Evolutionary conservation across 2,888 invertebrate species (phyloP), one percentile per base, ranked within the genome.

Genomic region (Zygothrica quintamaculata): DNA sequence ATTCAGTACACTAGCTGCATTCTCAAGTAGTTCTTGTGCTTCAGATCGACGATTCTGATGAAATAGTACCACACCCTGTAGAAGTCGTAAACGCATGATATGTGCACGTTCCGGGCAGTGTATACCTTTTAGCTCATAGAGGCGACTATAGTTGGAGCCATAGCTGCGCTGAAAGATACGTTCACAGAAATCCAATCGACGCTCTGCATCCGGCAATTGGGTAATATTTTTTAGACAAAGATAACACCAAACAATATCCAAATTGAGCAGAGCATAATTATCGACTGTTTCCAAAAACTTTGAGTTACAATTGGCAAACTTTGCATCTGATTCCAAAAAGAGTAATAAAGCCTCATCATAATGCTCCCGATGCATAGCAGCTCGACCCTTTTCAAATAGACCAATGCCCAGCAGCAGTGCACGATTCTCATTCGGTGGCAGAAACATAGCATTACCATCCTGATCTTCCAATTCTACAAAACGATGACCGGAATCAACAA

Each of bases 221-320:
- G 93, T 92, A 16, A 96, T 92, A 86, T 89, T 94, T 93, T 90
- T 90, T 34, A 97, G 92, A 81, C 94, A 94, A 43, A 96, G 92
- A 91, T 97, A 97, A 89, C 96, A 96, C 97, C 97, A 97, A 8
- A 96, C 94, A 70, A 97, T 95, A 90, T 97, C 97, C 84, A 97
- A 91, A 91, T 96, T 96, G 16, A 97, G 92, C 1, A 96, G 92
- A 0, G 95, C 97, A 91, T 95, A 96, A 90, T 97, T 97, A 91
- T 97, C 97, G 6, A 96, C 96, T 0, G 93, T 90, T 52, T 94
- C 92, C 31, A 97, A 91, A 47, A 90, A 87, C 13, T 86, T 79
- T 0, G 90, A 89, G 48, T 88, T 85, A 42, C 91, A 90, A 0
- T 72, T 73, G 93, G 92, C 92, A 86, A 95, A 94, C 85, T 94